Base-by-base conservation (phyloP, 1,140 invertebrate species). In the Drosophila triauraria region DNA sequence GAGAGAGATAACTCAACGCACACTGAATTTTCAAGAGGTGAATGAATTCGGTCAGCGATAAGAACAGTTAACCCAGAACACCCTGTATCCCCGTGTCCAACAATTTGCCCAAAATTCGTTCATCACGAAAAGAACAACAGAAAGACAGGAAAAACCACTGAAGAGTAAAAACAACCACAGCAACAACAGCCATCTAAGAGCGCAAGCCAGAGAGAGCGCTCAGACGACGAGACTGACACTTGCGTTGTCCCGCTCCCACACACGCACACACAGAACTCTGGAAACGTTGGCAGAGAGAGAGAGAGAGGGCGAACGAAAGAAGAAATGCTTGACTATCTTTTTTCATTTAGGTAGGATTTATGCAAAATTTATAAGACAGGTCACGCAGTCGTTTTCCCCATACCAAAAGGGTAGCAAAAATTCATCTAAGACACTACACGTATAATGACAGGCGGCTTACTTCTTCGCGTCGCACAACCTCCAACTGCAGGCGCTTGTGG, bases 401-500 rank as follows among this genome's bases (percentile, higher is more conserved):
- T 72, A 74, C 70, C 70, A 74, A 72, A 58, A 44, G 30, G 44
- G 30, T 72, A 72, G 70, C 76, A 67, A 80, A 80, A 42, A 25
- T 56, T 43, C 5, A 70, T 27, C 44, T 67, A 57, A 35, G 23
- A 42, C 43, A 48, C 43, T 68, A 56, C 46, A 56, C 46, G 51
- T 30, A 25, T n/a, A 74, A 74, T 20, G 59, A 48, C 32, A 51
- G 65, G 53, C 32, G 74, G 91, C 97, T 98, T 96, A 98, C 98
- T 97, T 98, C 97, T 95, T 98, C 97, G 93, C 97, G 96, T 93
- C 97, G 95, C 94, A 97, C 96, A 93, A 97, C 95, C 95, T 98
- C 97, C 90, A 96, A 94, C 94, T 98, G 97, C 90, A 98, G 95
- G 93, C 96, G 95, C 95, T 97, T 97, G 93, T 97, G 96, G 93